These are phyloP conservation scores for Nymphalis c-album DNA, from an alignment of 2,888 invertebrate species.

Conservation along the genomic window DNA sequence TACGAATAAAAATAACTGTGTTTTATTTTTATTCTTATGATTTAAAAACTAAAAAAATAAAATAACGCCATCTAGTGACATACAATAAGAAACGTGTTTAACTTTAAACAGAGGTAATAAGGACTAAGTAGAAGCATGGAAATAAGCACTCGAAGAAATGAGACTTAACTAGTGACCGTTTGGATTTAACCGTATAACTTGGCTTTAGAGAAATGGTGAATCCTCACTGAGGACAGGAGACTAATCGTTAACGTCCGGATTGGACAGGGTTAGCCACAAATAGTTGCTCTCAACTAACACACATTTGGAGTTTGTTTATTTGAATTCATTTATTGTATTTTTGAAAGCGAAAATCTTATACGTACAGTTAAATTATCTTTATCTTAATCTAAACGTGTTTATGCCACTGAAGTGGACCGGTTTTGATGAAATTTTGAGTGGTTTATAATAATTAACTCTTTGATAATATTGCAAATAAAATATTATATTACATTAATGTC, in stretches of 20 bases:
- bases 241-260: slow-evolving; percentile 23
- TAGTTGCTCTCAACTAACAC: not conserved
- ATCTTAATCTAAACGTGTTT: too few species aligned
- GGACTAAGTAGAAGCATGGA: not conserved
- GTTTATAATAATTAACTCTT: too few species aligned
- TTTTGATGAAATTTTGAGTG: too few species aligned
- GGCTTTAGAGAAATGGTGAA: slow-evolving; percentile 24
- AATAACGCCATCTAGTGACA: too few species aligned
- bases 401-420: too few species aligned
- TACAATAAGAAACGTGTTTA: too few species aligned
- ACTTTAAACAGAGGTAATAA: not conserved
- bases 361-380: too few species aligned
- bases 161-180: slow-evolving; percentile 18
- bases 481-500: not conserved
- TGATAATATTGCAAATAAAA: not conserved
- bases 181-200: slow-evolving; percentile 22
- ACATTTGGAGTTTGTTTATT: slow-evolving; percentile 1
- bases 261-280: slow-evolving; percentile 16
- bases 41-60: too few species aligned
- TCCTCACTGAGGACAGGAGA: slow-evolving; percentile 22
- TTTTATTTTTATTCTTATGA: too few species aligned
- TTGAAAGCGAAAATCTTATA: too few species aligned
- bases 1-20: too few species aligned
- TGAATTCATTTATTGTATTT: not conserved
- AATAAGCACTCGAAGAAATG: slow-evolving; percentile 8